Percentiles rank a stretch among this genome's conserved stretches.
These are phyloP conservation scores for Catharus bicknelli DNA, from an alignment of 2,113 vertebrate genomes.

Conservation along the genomic window DNA sequence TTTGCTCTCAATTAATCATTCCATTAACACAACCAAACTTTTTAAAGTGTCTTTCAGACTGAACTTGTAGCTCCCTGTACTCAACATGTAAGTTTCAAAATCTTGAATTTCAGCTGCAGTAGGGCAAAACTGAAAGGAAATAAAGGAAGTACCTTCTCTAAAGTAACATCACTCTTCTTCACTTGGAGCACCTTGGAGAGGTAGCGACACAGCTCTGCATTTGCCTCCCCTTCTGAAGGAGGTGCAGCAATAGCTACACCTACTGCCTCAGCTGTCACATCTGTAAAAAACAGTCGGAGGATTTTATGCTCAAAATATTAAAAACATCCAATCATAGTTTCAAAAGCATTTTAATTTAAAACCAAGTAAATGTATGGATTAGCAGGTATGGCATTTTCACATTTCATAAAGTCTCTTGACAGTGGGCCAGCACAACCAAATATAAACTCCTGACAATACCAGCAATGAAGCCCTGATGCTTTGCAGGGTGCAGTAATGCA, in stretches of 20 bases:
- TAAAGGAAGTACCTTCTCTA: slow-evolving; percentile 83
- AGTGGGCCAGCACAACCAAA: fast-evolving
- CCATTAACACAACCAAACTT: not conserved
- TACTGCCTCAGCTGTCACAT: slow-evolving; percentile 81
- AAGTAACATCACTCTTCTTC: slow-evolving; percentile 83
- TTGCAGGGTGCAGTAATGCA: fast-evolving
- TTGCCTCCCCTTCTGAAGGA: slow-evolving; percentile 90
- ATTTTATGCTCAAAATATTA: not conserved
- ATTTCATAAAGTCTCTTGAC: not conserved
- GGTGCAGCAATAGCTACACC: slow-evolving; percentile 89
- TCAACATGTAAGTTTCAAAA: not conserved
- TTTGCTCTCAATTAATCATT: not conserved
- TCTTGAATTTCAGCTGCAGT: not conserved
- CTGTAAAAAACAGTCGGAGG: slow-evolving; percentile 58
- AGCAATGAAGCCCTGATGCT: not conserved
- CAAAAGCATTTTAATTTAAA: not conserved
- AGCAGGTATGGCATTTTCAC: not conserved
- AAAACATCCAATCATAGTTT: not conserved
- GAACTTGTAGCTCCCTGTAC: not conserved
- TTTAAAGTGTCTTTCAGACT: not conserved
- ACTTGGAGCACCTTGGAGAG: slow-evolving; percentile 86
- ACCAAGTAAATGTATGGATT: fast-evolving
- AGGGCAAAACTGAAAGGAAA: not conserved
- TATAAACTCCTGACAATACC: fast-evolving
- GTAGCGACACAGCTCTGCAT: slow-evolving; percentile 85